phyloP scores from a whole-genome alignment of 2,113 vertebrate species.

The Struthio camelus region DNA sequence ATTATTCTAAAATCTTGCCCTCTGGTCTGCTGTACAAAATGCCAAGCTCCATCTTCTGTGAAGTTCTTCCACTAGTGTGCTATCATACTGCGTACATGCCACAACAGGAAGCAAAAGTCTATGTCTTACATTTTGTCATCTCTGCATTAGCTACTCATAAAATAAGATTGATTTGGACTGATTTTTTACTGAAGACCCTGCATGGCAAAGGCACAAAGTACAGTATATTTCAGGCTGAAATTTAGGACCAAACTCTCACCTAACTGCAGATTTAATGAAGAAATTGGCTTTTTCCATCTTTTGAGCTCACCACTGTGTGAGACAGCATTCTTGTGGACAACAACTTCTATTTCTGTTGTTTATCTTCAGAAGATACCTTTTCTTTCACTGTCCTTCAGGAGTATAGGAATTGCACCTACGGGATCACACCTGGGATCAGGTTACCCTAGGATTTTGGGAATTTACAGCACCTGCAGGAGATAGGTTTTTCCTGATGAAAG shows the following conservation, averaged over 20 bases:
- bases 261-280: background rate
- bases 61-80: background rate
- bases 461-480: background rate
- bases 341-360: background rate
- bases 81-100: accelerated
- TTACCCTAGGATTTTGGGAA: background rate
- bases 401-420: background rate
- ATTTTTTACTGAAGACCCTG: background rate
- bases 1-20: background rate
- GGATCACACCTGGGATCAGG: background rate
- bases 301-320: background rate
- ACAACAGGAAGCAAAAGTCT: background rate
- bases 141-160: background rate
- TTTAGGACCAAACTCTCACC: background rate
- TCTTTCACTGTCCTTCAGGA: background rate
- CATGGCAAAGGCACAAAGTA: background rate
- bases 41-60: background rate
- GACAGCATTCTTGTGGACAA: background rate
- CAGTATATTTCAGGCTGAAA: background rate
- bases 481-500: background rate
- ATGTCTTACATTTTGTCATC: background rate
- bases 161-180: background rate
- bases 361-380: background rate
- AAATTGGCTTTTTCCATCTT: background rate
- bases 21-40: background rate